A percentile compares a stretch with the other conserved stretches of the same genome.
These are phyloP conservation scores for Heteractis magnifica DNA, from an alignment of 92 coral and sea anemone species.

Conservation along the genomic window DNA sequence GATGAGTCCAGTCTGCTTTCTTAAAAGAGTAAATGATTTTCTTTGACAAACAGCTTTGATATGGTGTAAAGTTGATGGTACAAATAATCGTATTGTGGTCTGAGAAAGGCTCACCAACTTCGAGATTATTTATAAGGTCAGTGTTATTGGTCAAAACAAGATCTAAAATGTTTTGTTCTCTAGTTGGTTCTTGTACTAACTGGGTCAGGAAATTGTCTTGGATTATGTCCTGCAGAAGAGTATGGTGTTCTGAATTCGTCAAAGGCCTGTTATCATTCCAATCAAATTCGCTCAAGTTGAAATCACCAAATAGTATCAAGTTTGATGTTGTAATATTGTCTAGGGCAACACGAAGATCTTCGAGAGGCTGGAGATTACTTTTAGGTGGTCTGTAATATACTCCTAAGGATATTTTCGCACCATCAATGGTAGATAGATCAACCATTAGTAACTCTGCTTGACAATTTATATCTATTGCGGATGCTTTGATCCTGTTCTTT, in stretches of 20 bases:
- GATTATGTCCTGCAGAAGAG: slow-evolving; percentile 33
- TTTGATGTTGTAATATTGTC: too few relatives aligned
- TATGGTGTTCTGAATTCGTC: slow-evolving; percentile 35
- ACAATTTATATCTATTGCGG: too few relatives aligned
- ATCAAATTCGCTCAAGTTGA: slow-evolving; percentile 40
- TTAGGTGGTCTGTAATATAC: too few relatives aligned
- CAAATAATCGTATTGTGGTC: slow-evolving; percentile 26
- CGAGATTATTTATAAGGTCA: slow-evolving; percentile 19
- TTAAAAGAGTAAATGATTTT: too few relatives aligned
- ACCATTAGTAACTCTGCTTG: too few relatives aligned
- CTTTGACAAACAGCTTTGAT: neutral
- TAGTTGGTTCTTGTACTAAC: neutral
- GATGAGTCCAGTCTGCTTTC: too few relatives aligned
- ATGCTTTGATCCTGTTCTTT: too few relatives aligned
- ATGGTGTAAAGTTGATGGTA: neutral
- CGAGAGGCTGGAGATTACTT: too few relatives aligned
- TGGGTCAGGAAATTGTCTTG: slow-evolving; percentile 28
- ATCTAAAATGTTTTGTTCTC: slow-evolving; percentile 24
- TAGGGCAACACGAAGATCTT: too few relatives aligned
- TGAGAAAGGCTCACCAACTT: slow-evolving; percentile 33
- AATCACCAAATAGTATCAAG: too few relatives aligned
- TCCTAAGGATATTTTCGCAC: too few relatives aligned
- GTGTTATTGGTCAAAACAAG: slow-evolving; percentile 13
- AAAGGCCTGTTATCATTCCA: slow-evolving; percentile 30
- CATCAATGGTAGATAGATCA: too few relatives aligned